These are phyloP conservation scores for Neogobius melanostomus DNA, from an alignment of 2,113 vertebrate genomes.

Conservation along the genomic window DNA sequence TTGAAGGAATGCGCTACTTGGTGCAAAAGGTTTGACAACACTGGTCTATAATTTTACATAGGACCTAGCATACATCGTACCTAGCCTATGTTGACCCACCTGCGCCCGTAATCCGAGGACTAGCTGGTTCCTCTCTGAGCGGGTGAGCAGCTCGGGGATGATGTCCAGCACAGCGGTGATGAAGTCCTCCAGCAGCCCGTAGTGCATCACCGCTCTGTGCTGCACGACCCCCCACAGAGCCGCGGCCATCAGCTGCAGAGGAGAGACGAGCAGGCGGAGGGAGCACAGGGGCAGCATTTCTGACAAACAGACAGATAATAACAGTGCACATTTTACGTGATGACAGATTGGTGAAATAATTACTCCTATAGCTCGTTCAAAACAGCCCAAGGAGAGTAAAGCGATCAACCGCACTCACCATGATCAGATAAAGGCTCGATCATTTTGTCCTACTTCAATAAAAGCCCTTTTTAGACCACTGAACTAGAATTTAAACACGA, in stretches of 20 bases:
- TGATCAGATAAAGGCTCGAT: background rate
- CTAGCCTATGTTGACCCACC: constrained; percentile 39
- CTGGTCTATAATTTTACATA: too few relatives aligned
- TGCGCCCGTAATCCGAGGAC: constrained; percentile 70
- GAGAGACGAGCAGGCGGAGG: constrained; percentile 40
- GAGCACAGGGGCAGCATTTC: constrained; percentile 34
- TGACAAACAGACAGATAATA: background rate
- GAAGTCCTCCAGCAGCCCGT: constrained; percentile 68
- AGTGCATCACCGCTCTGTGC: constrained; percentile 51
- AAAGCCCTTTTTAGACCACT: too few relatives aligned
- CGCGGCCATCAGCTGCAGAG: constrained; percentile 63
- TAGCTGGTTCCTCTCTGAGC: constrained; percentile 67
- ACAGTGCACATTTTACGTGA: too few relatives aligned
- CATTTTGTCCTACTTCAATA: background rate
- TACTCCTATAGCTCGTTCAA: too few relatives aligned
- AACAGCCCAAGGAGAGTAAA: too few relatives aligned
- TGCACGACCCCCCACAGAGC: constrained; percentile 68
- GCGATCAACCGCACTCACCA: background rate
- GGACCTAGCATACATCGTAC: too few relatives aligned
- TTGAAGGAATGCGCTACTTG: too few relatives aligned
- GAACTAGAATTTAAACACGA: too few relatives aligned
- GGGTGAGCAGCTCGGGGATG: constrained; percentile 67
- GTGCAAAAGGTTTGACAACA: too few relatives aligned
- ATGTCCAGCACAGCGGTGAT: constrained; percentile 54
- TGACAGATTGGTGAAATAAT: too few relatives aligned